Base-by-base conservation (phyloP, 2,797 vertebrate species). In the Epinephelus malabaricus region DNA sequence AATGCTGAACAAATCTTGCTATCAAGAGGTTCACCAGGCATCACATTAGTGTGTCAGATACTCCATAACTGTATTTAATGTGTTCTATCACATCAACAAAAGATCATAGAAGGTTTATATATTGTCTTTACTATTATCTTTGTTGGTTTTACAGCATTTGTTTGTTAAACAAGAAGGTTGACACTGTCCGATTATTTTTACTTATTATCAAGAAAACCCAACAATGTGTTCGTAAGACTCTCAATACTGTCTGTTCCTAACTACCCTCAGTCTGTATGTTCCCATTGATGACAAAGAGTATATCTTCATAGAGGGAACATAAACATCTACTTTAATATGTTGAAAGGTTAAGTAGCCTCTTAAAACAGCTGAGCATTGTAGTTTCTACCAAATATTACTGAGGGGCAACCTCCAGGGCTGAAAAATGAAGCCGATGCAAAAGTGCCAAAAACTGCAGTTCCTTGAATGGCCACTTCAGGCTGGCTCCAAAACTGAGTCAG, bases 71-170 rank as follows among this genome's bases (percentile, higher is more conserved):
- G 38, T 23, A 49, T 53, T 67, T 76, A 73, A 54, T 64, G 63
- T 51, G 62, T 66, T 71, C 61, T 65, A 64, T 72, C 66, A 27
- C n/a, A 11, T 72, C 72, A 71, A 58, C 45, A 49, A 23, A 34
- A 66, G 55, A 54, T 47, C 46, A 51, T 14, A 65, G 25, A 10
- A 40, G 54, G 7, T n/a, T 27, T 19, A 18, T 70, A 51, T 55
- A 30, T 38, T 50, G 21, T 58, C 34, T 59, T 49, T 0, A 3
- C 0, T 45, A 27, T 11, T 21, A 34, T 23, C 17, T 38, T 23
- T 54, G 7, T 54, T 74, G 5, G 23, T 43, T 60, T 60, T 67
- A 8, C 27, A 49, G 15, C n/a, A 40, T 43, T 65, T 59, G 8
- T 18, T 59, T 80, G 27, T 23, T 43, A 13, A 63, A 61, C 2